Evolutionary conservation across 2,113 vertebrate species (phyloP).

Genomic region (Puntigrus tetrazona): DNA sequence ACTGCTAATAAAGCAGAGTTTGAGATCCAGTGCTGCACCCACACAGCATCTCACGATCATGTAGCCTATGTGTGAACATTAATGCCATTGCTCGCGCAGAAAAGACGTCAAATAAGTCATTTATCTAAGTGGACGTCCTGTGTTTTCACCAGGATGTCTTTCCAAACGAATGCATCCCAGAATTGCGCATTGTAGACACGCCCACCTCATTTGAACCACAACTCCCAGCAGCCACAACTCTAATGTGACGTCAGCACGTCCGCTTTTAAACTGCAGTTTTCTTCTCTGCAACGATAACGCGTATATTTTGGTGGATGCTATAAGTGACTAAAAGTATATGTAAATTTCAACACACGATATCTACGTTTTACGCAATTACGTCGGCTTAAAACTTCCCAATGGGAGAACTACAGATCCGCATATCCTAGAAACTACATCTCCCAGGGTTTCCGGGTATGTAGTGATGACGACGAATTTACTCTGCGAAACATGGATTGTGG

Average conservation of each 20-base stretch:
- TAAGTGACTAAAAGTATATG: background rate
- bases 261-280: background rate
- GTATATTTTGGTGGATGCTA: background rate
- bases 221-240: constrained; percentile 54
- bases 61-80: too few relatives aligned
- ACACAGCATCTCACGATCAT: background rate
- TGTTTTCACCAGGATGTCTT: background rate
- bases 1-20: background rate
- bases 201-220: constrained; percentile 62
- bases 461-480: constrained; percentile 12
- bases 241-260: background rate
- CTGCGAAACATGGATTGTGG: constrained; percentile 12
- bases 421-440: background rate
- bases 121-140: background rate
- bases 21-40: background rate
- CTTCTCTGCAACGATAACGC: background rate
- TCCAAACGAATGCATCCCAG: background rate
- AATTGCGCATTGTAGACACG: background rate
- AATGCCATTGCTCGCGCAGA: background rate
- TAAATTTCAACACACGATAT: background rate
- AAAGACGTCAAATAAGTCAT: background rate
- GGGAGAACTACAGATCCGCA: background rate
- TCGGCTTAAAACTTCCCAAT: background rate
- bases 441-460: background rate
- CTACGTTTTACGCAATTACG: background rate